Conservation (phyloP, 2,113 vertebrate species). For the Brachyhypopomus gauderio region DNA sequence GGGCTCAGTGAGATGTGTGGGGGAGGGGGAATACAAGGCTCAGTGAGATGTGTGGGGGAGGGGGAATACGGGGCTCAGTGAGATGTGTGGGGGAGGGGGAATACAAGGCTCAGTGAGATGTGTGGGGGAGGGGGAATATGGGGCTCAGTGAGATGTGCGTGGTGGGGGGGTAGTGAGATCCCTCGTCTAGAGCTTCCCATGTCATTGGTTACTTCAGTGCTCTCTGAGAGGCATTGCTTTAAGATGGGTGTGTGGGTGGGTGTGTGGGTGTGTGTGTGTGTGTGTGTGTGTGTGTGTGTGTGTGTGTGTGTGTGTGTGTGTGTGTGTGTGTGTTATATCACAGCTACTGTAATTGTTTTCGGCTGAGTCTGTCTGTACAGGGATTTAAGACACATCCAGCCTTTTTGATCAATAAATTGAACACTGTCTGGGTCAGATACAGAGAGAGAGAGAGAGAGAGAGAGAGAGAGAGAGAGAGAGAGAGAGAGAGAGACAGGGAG, state of each 20-base stretch:
- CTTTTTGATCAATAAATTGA: constrained; percentile 32
- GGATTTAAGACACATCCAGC: constrained; percentile 33
- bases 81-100: too few species aligned
- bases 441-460: constrained; percentile 26
- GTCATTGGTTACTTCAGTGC: too few species aligned
- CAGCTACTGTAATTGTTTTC: constrained; percentile 24
- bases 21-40: too few species aligned
- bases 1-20: too few species aligned
- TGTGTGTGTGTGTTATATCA: background rate
- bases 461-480: constrained; percentile 19
- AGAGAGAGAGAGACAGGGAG: constrained; percentile 19
- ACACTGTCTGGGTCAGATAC: constrained; percentile 28
- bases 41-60: too few species aligned
- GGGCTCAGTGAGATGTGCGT: too few species aligned
- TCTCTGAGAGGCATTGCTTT: too few species aligned
- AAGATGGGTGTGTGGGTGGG: background rate
- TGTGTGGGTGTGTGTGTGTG: background rate
- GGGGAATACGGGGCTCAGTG: too few species aligned
- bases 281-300: background rate
- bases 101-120: too few species aligned
- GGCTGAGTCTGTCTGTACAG: constrained; percentile 9
- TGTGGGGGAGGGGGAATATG: too few species aligned
- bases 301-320: constrained; percentile 4
- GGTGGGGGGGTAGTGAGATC: too few species aligned
- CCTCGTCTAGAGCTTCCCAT: too few species aligned